Evolutionary conservation across 2,113 vertebrate species (phyloP), one percentile per base, ranked within the genome.

Genomic region (Cephalopholis sonnerati): DNA sequence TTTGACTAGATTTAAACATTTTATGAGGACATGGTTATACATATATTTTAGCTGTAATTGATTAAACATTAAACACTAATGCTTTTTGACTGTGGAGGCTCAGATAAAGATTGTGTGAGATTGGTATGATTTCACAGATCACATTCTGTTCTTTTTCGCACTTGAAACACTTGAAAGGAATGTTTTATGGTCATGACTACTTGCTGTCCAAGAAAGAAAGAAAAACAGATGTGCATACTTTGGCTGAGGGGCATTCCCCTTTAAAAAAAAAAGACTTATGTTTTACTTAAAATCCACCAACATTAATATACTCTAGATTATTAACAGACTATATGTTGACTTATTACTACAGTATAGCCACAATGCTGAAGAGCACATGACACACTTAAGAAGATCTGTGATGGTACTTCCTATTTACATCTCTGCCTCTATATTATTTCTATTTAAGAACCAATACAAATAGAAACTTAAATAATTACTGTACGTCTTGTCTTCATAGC

Each of bases 161-260:
- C 12, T 57, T 29, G 6, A 1, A 27, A 25, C 13, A 59, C n/a
- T 39, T 29, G 54, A 77, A 66, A 74, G 29, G 24, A 50, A 44
- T 66, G 59, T 67, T 65, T 69, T 2, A 50, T 32, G 5, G 2
- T 62, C 51, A 17, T 24, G 66, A 71, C 25, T 36, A 29, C 18
- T 55, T 7, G 1, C 48, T 32, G 66, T 82, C 81, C 83, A 77
- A 77, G 72, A n/a, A 5, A 61, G 86, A 69, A 29, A 27, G n/a
- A 75, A 66, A 84, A 77, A 75, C 88, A 86, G 81, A 83, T 82
- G 83, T 88, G 78, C 64, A 62, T 83, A 36, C 16, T 79, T 83
- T 8, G 41, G 39, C 55, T 36, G 12, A 53, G 16, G 29, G 24
- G 11, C 54, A 64, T 5, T 50, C 32, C 41, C 18, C 39, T 77